Evolutionary conservation across 1,140 invertebrate species (phyloP).

Genomic region (Sesamia nonagrioides): DNA sequence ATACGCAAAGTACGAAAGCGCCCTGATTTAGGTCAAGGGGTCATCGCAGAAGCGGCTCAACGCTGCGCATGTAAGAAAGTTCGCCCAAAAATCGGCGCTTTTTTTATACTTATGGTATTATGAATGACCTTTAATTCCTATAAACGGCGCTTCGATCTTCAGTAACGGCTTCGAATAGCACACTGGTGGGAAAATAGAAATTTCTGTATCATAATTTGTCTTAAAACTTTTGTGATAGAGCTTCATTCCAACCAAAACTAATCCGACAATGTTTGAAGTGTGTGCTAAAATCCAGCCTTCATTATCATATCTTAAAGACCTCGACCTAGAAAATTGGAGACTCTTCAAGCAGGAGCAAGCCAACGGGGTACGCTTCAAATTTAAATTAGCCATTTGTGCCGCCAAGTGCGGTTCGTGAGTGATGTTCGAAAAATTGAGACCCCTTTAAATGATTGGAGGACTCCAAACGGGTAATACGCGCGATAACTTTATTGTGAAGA

Average conservation of each 20-base stretch:
- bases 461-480: not conserved
- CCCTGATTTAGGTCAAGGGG: constrained; percentile 27
- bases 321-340: constrained; percentile 45
- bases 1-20: constrained; percentile 9
- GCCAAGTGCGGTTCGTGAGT: constrained; percentile 18
- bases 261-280: constrained; percentile 40
- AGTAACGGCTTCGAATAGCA: too few species aligned
- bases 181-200: not conserved
- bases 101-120: not conserved
- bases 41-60: constrained; percentile 15
- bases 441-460: not conserved
- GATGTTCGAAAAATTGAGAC: constrained; percentile 27
- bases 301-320: constrained; percentile 50
- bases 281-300: constrained; percentile 27
- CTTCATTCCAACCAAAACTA: constrained; percentile 19
- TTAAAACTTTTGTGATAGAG: not conserved
- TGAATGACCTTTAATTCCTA: not conserved
- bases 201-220: not conserved
- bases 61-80: constrained; percentile 26
- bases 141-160: not conserved
- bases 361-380: constrained; percentile 44
- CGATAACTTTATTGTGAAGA: constrained; percentile 28
- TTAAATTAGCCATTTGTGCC: constrained; percentile 48
- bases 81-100: not conserved
- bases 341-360: constrained; percentile 37